These are phyloP conservation scores for Bufotes viridis DNA, from an alignment of 2,797 vertebrate genomes.

Conservation along the genomic window DNA sequence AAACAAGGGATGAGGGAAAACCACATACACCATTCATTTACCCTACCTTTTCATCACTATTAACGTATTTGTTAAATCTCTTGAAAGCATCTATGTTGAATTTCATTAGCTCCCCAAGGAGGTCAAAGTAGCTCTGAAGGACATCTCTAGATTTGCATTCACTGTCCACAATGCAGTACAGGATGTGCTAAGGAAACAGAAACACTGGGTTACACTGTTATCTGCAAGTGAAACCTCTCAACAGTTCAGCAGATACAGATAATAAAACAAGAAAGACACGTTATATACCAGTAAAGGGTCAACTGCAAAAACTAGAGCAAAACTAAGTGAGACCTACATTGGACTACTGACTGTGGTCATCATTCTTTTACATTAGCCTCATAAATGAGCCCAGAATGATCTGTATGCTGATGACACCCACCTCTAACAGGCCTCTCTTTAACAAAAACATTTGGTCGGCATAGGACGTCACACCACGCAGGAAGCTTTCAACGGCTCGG, in stretches of 20 bases:
- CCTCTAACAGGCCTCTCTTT: constrained; percentile 95
- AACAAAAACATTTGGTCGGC: constrained; percentile 98
- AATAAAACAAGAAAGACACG: neutral
- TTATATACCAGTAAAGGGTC: neutral
- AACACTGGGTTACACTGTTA: neutral
- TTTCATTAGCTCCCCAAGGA: constrained; percentile 98
- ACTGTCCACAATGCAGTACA: constrained; percentile 98
- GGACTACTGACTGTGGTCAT: too few relatives aligned
- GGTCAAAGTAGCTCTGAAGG: constrained; percentile 98
- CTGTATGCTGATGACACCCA: constrained; percentile 66
- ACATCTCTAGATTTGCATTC: constrained; percentile 97
- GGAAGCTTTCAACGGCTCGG: constrained; percentile 96
- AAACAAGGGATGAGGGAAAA: neutral
- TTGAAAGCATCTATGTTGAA: constrained; percentile 98
- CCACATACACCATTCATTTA: neutral
- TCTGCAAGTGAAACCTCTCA: neutral
- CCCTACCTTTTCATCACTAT: constrained; percentile 94
- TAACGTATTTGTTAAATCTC: constrained; percentile 98
- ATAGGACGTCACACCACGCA: constrained; percentile 96
- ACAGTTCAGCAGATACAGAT: neutral
- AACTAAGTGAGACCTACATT: too few relatives aligned
- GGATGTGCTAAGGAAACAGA: constrained; percentile 85
- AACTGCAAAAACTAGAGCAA: neutral
- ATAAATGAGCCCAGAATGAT: neutral
- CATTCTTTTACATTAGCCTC: neutral